Percentiles rank a stretch among this genome's conserved stretches.
phyloP scores from a whole-genome alignment of 2,113 vertebrate species.

The Lagopus leucura region DNA sequence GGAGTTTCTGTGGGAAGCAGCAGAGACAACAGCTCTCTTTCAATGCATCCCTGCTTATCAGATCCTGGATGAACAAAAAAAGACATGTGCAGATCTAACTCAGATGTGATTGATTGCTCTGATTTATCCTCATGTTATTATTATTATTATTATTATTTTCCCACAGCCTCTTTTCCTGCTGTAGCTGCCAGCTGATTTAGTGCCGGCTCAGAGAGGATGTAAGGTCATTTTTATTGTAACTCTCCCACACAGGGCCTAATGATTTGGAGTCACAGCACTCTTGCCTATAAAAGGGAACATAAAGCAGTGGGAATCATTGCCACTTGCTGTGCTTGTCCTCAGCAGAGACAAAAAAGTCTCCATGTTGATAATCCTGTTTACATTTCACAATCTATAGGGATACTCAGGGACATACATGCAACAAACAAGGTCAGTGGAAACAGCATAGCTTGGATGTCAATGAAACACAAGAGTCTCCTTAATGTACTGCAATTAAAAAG shows the following conservation, averaged over 20 bases:
- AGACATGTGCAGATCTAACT: fast-evolving
- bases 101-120: not conserved
- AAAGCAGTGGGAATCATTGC: not conserved
- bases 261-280: not conserved
- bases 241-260: not conserved
- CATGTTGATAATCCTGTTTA: not conserved
- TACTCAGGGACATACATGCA: not conserved
- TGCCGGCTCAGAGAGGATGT: not conserved
- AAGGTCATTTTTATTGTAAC: constrained; percentile 11
- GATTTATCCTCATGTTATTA: not conserved
- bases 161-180: not conserved
- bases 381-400: not conserved
- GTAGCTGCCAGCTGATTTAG: constrained; percentile 4
- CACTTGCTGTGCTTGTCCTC: not conserved
- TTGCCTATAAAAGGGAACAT: constrained; percentile 26
- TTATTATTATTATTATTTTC: too few species aligned
- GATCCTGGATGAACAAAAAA: not conserved
- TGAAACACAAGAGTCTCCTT: not conserved
- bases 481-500: not conserved
- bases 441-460: not conserved
- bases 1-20: not conserved
- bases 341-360: not conserved
- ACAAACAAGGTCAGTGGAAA: not conserved
- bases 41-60: not conserved
- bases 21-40: not conserved